Percentiles rank a stretch among this genome's conserved stretches.
Conservation (phyloP, 2,888 invertebrate genomes). For the Zaprionus lineosus region DNA sequence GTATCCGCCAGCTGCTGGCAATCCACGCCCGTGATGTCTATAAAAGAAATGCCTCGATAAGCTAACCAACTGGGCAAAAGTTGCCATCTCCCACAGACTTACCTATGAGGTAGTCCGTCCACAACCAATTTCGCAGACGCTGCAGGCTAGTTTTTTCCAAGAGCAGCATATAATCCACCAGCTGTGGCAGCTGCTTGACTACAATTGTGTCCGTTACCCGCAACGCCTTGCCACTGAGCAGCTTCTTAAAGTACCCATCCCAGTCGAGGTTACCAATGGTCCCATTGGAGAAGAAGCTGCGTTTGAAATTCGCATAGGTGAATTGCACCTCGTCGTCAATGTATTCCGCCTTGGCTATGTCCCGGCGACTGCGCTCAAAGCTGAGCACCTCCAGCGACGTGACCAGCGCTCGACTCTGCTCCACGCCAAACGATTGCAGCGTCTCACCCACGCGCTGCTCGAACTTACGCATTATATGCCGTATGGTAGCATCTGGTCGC, state of each 20-base stretch:
- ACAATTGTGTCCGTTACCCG: constrained; percentile 68
- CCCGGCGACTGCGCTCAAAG: constrained; percentile 76
- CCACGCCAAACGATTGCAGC: constrained; percentile 69
- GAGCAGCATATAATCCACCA: constrained; percentile 72
- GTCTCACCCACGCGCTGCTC: constrained; percentile 77
- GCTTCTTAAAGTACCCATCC: constrained; percentile 77
- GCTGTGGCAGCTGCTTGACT: constrained; percentile 69
- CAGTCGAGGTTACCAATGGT: constrained; percentile 65
- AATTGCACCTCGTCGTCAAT: constrained; percentile 62
- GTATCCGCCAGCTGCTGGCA: constrained; percentile 70
- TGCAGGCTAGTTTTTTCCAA: constrained; percentile 72
- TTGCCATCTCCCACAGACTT: too few species aligned
- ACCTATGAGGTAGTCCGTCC: constrained; percentile 81
- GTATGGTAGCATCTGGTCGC: constrained; percentile 65
- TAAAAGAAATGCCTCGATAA: not conserved
- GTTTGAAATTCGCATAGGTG: constrained; percentile 71
- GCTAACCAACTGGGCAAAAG: too few species aligned
- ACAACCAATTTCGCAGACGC: constrained; percentile 79
- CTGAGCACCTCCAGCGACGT: constrained; percentile 78
- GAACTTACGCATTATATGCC: constrained; percentile 74
- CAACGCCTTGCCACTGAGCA: constrained; percentile 77
- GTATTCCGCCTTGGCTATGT: constrained; percentile 60
- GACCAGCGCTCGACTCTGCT: constrained; percentile 73
- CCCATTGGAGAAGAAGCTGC: constrained; percentile 50
- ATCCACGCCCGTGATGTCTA: constrained; percentile 70